A percentile compares a stretch with the other conserved stretches of the same genome.
phyloP scores from a whole-genome alignment of 1,140 invertebrate genomes.

The Palaemon carinicauda region DNA sequence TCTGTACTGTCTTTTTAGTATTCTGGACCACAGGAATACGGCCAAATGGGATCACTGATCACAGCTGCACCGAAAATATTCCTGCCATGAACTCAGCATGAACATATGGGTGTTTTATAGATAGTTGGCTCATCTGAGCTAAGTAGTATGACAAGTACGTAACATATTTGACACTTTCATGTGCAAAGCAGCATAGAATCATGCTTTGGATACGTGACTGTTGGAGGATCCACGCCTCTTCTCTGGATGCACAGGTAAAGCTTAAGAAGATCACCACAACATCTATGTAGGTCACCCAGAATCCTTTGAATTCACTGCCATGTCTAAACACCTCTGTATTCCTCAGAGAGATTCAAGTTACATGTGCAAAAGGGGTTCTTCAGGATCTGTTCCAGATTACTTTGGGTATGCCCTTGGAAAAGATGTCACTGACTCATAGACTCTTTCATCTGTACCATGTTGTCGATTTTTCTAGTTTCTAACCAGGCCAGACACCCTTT shows the following conservation, averaged over 20 bases:
- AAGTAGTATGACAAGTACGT: constrained; percentile 14
- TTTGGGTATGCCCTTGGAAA: not conserved
- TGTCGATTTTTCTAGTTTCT: not conserved
- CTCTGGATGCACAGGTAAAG: not conserved
- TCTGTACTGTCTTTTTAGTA: constrained; percentile 17
- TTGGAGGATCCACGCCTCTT: constrained; percentile 3
- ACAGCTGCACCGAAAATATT: constrained; percentile 19
- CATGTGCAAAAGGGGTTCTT: not conserved
- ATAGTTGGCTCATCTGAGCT: constrained; percentile 9
- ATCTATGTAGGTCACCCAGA: not conserved
- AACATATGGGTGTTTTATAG: not conserved
- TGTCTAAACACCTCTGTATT: not conserved
- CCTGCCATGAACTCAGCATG: not conserved
- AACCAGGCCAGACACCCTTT: not conserved
- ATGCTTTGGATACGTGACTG: not conserved
- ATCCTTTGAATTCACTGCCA: not conserved
- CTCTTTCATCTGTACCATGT: not conserved
- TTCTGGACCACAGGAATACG: constrained; percentile 38
- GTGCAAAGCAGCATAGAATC: constrained; percentile 13
- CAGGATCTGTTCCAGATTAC: not conserved
- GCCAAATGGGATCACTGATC: constrained; percentile 4
- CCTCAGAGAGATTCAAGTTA: not conserved
- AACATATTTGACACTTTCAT: constrained; percentile 7
- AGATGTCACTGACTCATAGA: not conserved
- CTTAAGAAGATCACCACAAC: not conserved